Evolutionary conservation across 2,888 invertebrate species (phyloP), one percentile per base, ranked within the genome.

Genomic region (Synergus japonicus): DNA sequence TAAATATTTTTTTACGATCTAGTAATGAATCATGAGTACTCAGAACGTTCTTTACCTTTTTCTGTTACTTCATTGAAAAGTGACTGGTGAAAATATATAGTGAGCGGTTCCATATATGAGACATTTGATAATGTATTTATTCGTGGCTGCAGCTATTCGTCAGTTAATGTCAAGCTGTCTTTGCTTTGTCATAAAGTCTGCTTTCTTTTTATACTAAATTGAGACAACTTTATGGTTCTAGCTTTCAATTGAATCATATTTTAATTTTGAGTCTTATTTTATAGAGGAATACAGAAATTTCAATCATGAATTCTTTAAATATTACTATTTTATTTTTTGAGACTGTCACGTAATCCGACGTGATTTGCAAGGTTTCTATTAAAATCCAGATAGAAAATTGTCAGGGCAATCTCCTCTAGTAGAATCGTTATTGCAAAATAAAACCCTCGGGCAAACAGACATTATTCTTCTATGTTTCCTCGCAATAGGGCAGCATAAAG

Each of bases 141-240:
- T 49, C 15, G 7, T n/a, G n/a, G 10, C 69, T n/a, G 29, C 49
- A 29, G 49, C 69, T 49, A 54, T 69, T 54, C 49, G 37, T 69
- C 69, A 69, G 13, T 46, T 29, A 69, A 69, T 69, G 69, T 69
- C 69, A 69, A 49, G 46, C 69, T 69, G 29, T 15, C 69, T 69
- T 54, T 69, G n/a, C 49, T 69, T 69, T 49, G 29, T 69, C 49
- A 46, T 69, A 46, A 69, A 69, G 29, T 69, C 29, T 46, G 44
- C 44, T 69, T 69, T 46, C 22, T 69, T 69, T n/a, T 13, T 69
- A 1, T 29, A 37, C 49, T 37, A 9, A 49, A 54, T 69, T 49
- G 10, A 13, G 37, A 69, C 22, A 69, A 69, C 69, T 37, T 54
- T 37, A 69, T 54, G 37, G 49, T n/a, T 46, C 13, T 37, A 15